Percentiles rank a stretch among this genome's conserved stretches.
phyloP scores from a whole-genome alignment of 2,797 vertebrate genomes.

The Ptychadena robeensis region DNA sequence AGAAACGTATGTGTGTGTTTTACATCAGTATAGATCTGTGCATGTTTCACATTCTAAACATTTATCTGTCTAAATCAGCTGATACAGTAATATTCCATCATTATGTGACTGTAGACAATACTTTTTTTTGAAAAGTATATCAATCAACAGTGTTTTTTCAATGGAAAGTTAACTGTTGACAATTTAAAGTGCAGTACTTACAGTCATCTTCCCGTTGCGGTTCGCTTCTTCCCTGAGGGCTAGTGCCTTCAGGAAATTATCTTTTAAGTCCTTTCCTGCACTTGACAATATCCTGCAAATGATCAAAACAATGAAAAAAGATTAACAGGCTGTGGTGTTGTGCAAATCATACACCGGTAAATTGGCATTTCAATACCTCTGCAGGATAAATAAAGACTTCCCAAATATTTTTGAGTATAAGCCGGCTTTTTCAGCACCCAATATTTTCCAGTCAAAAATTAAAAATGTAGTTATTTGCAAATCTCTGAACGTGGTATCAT shows the following conservation, averaged over 20 bases:
- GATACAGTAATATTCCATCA: conserved; percentile 4
- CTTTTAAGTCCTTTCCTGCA: conserved; percentile 81
- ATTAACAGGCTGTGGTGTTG: neutral
- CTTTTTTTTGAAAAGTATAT: neutral
- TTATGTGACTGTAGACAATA: conserved; percentile 8
- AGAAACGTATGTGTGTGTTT: too few species aligned
- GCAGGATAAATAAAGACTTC: neutral
- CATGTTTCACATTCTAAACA: neutral
- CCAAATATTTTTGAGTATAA: too few species aligned
- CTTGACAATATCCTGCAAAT: conserved; percentile 82
- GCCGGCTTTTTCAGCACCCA: too few species aligned
- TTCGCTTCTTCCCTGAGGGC: conserved; percentile 85
- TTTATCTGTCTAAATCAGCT: conserved; percentile 2
- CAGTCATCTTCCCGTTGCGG: conserved; percentile 80
- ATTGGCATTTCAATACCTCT: neutral
- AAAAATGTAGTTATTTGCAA: too few species aligned
- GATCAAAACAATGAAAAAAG: conserved; percentile 35
- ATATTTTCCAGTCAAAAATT: too few species aligned
- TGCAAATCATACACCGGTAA: neutral
- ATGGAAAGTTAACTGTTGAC: neutral
- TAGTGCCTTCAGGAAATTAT: conserved; percentile 84
- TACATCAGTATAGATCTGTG: too few species aligned
- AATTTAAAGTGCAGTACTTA: conserved; percentile 76
- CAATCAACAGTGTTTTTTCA: neutral
- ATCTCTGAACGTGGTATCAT: too few species aligned